Evolutionary conservation across 1,140 invertebrate genomes (phyloP).

Genomic region (Hydropsyche tenuis): DNA sequence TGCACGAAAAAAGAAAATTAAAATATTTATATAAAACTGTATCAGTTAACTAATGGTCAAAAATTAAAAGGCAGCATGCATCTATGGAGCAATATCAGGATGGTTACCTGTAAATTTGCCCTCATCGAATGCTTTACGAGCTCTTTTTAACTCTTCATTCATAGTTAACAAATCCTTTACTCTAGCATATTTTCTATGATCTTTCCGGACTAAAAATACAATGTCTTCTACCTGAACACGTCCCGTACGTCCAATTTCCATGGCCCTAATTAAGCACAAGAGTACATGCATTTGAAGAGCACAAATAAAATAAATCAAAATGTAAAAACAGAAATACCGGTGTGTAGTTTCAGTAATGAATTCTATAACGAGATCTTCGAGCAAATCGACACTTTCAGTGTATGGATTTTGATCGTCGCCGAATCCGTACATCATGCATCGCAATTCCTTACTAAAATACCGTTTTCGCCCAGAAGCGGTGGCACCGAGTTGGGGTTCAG

Average conservation of each 20-base stretch:
- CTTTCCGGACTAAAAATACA: slow-evolving; percentile 97
- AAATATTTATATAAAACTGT: no score
- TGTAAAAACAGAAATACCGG: slow-evolving; percentile 59
- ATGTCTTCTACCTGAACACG: slow-evolving; percentile 98
- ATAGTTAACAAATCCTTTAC: slow-evolving; percentile 97
- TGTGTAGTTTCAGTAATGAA: slow-evolving; percentile 96
- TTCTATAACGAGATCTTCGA: slow-evolving; percentile 98
- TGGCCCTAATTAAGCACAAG: no score
- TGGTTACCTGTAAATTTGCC: slow-evolving; percentile 82
- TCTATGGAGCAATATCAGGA: slow-evolving; percentile 34
- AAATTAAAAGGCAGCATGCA: neutral
- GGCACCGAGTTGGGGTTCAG: slow-evolving; percentile 61
- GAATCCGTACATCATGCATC: slow-evolving; percentile 99
- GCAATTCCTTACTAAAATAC: slow-evolving; percentile 88
- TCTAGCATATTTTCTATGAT: slow-evolving; percentile 95
- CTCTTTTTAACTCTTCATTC: slow-evolving; percentile 99
- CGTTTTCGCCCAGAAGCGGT: slow-evolving; percentile 79
- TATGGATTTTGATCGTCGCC: slow-evolving; percentile 99
- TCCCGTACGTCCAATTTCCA: slow-evolving; percentile 95
- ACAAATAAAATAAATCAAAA: neutral
- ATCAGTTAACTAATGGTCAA: no score
- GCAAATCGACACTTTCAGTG: slow-evolving; percentile 96
- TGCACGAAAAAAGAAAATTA: no score
- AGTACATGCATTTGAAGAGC: neutral
- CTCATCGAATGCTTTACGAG: slow-evolving; percentile 99